Evolutionary conservation across 2,113 vertebrate species (phyloP).

Genomic region (Psammodynastes pulverulentus): DNA sequence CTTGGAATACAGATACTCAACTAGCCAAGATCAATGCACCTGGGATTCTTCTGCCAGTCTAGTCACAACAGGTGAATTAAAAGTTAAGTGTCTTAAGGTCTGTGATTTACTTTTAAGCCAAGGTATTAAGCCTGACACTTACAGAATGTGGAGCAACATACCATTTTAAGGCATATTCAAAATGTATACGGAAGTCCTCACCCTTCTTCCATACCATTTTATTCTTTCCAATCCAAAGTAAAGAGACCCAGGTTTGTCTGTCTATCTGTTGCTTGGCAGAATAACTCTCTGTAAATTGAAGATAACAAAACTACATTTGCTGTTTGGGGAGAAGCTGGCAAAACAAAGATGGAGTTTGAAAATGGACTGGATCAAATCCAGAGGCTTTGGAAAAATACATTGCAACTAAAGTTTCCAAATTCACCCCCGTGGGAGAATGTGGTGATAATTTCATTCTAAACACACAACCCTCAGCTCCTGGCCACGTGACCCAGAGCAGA

Average conservation of each 20-base stretch:
- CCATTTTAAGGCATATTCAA: background rate
- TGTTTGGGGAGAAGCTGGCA: background rate
- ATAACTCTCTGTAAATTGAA: background rate
- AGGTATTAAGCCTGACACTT: background rate
- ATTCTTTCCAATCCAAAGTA: background rate
- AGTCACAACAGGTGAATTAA: background rate
- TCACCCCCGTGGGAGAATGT: background rate
- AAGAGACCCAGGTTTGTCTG: background rate
- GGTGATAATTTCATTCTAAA: background rate
- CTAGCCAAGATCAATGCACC: background rate
- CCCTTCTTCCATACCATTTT: background rate
- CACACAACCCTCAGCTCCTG: background rate
- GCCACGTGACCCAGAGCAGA: background rate
- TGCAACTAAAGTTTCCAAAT: background rate
- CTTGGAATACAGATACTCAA: background rate
- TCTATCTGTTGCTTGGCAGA: background rate
- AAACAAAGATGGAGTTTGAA: background rate
- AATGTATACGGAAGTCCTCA: background rate
- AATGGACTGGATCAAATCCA: background rate
- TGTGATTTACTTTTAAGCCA: background rate
- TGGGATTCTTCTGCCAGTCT: background rate
- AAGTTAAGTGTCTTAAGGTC: background rate
- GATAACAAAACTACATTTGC: background rate
- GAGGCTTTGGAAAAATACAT: background rate
- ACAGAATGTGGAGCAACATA: background rate